Percentiles rank a stretch among this genome's conserved stretches.
phyloP scores from a whole-genome alignment of 2,888 invertebrate species.

The Nomada fabriciana region DNA sequence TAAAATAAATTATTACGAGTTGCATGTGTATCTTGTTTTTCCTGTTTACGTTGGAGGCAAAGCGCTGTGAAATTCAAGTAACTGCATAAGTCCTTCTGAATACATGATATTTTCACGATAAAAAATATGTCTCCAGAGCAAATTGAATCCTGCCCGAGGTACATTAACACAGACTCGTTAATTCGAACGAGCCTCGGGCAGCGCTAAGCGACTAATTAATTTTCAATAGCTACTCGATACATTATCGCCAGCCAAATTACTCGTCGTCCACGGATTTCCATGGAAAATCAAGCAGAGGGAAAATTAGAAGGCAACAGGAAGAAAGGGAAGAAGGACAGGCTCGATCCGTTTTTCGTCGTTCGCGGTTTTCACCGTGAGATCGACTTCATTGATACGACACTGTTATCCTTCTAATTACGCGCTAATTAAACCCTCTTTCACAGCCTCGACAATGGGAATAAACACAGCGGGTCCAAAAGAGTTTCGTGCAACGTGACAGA shows the following conservation, averaged over 20 bases:
- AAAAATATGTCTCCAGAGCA: not conserved
- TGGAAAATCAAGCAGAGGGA: not conserved
- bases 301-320: too few species aligned
- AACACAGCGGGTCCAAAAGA: not conserved
- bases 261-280: not conserved
- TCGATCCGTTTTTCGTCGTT: not conserved
- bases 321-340: not conserved
- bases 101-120: not conserved
- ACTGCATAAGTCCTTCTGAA: too few species aligned
- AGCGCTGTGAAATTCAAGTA: not conserved
- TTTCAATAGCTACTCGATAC: conserved; percentile 7
- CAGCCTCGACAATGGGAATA: not conserved
- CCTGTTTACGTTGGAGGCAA: too few species aligned
- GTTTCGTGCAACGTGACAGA: not conserved
- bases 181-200: not conserved
- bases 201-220: conserved; percentile 13
- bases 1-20: too few species aligned
- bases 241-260: too few species aligned
- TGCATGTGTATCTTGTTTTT: too few species aligned
- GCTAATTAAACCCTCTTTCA: conserved; percentile 26
- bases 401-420: conserved; percentile 23
- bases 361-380: conserved; percentile 10
- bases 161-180: conserved; percentile 15
- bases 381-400: conserved; percentile 1
- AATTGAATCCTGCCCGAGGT: not conserved